Conservation (phyloP, 2,113 vertebrate species). For the Actenoides lindsayi region DNA sequence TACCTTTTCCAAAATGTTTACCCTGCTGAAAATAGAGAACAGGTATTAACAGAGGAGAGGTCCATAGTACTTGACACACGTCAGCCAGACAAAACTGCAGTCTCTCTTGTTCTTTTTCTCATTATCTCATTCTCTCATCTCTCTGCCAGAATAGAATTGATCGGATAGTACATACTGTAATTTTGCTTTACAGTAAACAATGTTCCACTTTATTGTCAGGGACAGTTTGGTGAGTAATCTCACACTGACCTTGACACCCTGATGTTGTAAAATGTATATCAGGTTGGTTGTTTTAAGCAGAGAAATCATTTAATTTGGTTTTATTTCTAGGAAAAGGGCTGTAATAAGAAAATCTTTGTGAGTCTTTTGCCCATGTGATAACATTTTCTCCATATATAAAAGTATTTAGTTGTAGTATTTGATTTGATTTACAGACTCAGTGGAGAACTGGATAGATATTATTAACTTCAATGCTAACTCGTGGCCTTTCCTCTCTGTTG, state of each 20-base stretch:
- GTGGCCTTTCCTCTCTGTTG: background rate
- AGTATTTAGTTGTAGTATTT: background rate
- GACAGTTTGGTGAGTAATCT: slow-evolving; percentile 43
- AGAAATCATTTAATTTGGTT: slow-evolving; percentile 62
- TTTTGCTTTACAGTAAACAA: slow-evolving; percentile 53
- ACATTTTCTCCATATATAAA: background rate
- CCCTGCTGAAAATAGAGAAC: background rate
- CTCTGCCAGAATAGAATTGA: slow-evolving; percentile 31
- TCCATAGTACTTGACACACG: background rate
- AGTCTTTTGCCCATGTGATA: slow-evolving; percentile 34
- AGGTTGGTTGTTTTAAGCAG: slow-evolving; percentile 55
- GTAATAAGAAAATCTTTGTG: slow-evolving; percentile 58
- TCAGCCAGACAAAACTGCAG: background rate
- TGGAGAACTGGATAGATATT: slow-evolving; percentile 5
- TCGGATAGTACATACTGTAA: slow-evolving; percentile 36
- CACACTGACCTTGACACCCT: background rate
- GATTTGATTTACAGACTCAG: slow-evolving; percentile 34
- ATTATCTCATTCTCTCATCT: background rate
- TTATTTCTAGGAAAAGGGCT: slow-evolving; percentile 59
- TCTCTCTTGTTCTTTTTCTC: background rate
- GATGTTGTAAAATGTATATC: slow-evolving; percentile 33
- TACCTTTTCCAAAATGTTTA: background rate
- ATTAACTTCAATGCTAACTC: slow-evolving; percentile 16
- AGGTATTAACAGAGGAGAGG: background rate
- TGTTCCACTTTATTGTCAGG: slow-evolving; percentile 41